Evolutionary conservation across 1,140 invertebrate genomes (phyloP), one percentile per base, ranked within the genome.

Genomic region (Drosophila prosaltans): DNA sequence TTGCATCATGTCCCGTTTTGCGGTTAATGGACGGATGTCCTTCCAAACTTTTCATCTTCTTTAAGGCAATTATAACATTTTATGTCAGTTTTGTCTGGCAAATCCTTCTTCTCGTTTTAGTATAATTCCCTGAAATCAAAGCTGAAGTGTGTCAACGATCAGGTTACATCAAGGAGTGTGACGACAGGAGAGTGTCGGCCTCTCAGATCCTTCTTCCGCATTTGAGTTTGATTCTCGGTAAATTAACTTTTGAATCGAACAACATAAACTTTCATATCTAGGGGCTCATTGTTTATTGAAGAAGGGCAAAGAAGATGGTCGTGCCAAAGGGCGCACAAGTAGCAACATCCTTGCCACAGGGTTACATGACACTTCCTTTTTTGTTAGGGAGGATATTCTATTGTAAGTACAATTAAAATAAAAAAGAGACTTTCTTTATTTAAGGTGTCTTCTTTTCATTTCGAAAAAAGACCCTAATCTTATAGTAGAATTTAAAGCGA

Each of bases 151-250:
- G 88, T 78, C 88, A 61, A 30, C 69, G 88, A 90, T 90, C 88
- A 79, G 74, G 80, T 90, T 90, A 86, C 88, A 73, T 41, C 21
- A 45, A 16, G 41, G 26, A 65, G 41, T 72, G 6, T 45, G 67
- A 58, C 63, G 54, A 61, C 39, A 59, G 58, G 45, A 43, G 30
- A 43, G 39, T 54, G 65, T 62, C 79, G 71, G 76, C 83, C 54
- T 61, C 68, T 88, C 67, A 78, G 84, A 89, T 84, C 80, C 82
- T 58, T 70, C 77, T 77, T 83, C 83, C 83, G 80, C 80, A 67
- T 69, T 88, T 74, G 69, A 81, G 88, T 75, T 91, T 91, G 88
- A 91, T 91, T 91, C 88, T 91, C 88, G 74, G 88, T 81, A 91
- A 91, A 91, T 91, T 91, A 91, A 91, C 88, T 91, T 91, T 63